These are phyloP conservation scores for Drepana falcataria DNA, from an alignment of 2,888 invertebrate genomes.

Conservation along the genomic window DNA sequence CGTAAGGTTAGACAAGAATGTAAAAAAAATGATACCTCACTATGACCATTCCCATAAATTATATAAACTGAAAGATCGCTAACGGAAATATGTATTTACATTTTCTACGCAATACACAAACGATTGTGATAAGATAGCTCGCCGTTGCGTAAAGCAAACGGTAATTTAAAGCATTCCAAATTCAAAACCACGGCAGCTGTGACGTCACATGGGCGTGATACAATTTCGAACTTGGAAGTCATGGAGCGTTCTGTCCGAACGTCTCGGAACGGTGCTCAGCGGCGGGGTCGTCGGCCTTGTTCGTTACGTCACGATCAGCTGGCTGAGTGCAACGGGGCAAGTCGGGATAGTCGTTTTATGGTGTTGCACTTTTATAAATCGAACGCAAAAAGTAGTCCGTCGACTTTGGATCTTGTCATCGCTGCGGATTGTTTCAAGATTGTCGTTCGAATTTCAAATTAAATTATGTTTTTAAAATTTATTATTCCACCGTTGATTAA, in stretches of 20 bases:
- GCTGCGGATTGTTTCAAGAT: neutral
- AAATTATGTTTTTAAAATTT: too few relatives aligned
- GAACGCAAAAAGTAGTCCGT: neutral
- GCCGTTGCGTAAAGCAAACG: conserved; percentile 2
- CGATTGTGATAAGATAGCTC: neutral
- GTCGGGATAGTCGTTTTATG: conserved; percentile 7
- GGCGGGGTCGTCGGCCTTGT: conserved; percentile 52
- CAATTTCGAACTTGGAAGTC: conserved; percentile 24
- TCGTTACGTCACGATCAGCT: conserved; percentile 72
- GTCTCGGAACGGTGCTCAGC: conserved; percentile 20
- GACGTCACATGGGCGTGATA: conserved; percentile 48
- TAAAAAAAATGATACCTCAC: too few relatives aligned
- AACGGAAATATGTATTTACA: neutral
- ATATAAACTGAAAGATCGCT: neutral
- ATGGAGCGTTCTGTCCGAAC: conserved; percentile 18
- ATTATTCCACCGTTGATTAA: too few relatives aligned
- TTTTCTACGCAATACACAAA: neutral
- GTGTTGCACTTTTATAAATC: conserved; percentile 11
- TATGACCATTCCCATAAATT: too few relatives aligned
- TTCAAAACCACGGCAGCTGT: conserved; percentile 22
- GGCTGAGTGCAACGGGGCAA: conserved; percentile 42
- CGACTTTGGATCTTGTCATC: neutral
- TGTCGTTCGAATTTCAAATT: too few relatives aligned
- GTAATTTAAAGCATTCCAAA: conserved; percentile 8
- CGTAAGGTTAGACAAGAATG: too few relatives aligned